Conservation (phyloP, 2,797 vertebrate genomes). For the Epinephelus coioides region DNA sequence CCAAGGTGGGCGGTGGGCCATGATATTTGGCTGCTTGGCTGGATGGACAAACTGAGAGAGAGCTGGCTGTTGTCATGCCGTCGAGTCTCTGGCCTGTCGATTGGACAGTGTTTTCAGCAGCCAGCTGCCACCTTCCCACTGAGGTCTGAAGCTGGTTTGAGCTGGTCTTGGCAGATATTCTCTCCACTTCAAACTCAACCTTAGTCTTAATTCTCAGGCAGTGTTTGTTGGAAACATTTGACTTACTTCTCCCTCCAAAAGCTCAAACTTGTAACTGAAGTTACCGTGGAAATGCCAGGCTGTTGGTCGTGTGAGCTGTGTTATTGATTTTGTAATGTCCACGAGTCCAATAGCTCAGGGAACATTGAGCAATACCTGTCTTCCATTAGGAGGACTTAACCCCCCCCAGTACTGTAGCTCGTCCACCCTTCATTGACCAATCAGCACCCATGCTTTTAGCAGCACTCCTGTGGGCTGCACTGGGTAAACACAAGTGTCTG, state of each 20-base stretch:
- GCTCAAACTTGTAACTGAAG: conserved; percentile 26
- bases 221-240: conserved; percentile 28
- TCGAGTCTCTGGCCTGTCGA: conserved; percentile 44
- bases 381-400: conserved; percentile 79
- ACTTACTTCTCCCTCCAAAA: conserved; percentile 1
- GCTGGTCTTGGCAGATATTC: conserved; percentile 63
- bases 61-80: conserved; percentile 55
- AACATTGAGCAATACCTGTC: conserved; percentile 82
- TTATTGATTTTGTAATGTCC: conserved; percentile 72
- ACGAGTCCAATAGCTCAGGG: conserved; percentile 69
- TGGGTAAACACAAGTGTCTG: conserved; percentile 86
- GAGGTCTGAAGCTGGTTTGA: conserved; percentile 74
- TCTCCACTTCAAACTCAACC: conserved; percentile 39
- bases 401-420: conserved; percentile 60
- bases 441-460: conserved; percentile 87
- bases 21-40: conserved; percentile 62
- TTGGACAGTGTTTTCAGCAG: conserved; percentile 41
- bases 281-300: conserved; percentile 50
- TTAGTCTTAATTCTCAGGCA: conserved; percentile 37
- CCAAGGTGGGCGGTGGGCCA: conserved; percentile 58
- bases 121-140: conserved; percentile 83
- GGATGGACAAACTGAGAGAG: conserved; percentile 56
- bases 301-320: conserved; percentile 28
- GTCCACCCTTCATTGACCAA: conserved; percentile 84
- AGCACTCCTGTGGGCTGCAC: conserved; percentile 77